Conservation (phyloP, 1,140 invertebrate species). For the Hyposmocoma kahamanoa region DNA sequence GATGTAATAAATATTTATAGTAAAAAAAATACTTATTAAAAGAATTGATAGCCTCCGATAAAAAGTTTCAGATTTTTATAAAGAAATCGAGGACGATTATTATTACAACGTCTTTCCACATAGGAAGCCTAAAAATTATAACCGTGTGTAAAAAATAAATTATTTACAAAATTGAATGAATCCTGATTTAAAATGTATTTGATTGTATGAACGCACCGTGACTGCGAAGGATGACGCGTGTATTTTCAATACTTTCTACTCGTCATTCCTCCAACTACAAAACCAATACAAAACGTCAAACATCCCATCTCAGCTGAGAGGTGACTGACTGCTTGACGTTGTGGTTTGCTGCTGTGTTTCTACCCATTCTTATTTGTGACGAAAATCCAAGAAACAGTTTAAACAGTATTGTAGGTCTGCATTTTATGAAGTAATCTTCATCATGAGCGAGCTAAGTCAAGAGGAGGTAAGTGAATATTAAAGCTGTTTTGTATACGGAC, state of each 20-base stretch:
- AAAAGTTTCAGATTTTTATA: too few species aligned
- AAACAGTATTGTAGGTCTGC: slow-evolving; percentile 18
- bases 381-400: slow-evolving; percentile 29
- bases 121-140: too few species aligned
- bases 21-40: too few species aligned
- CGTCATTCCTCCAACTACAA: slow-evolving; percentile 58
- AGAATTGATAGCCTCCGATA: too few species aligned
- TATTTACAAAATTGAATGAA: too few species aligned
- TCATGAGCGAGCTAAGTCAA: slow-evolving; percentile 84
- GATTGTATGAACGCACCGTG: neutral
- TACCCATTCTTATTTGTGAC: slow-evolving; percentile 38
- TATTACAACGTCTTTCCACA: too few species aligned
- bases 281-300: too few species aligned
- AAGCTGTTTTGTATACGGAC: slow-evolving; percentile 54
- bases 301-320: slow-evolving; percentile 56
- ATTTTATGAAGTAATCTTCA: slow-evolving; percentile 27
- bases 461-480: slow-evolving; percentile 78
- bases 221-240: slow-evolving; percentile 49
- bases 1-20: too few species aligned
- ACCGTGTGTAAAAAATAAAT: too few species aligned
- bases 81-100: too few species aligned
- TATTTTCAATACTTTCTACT: slow-evolving; percentile 68
- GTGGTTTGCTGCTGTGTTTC: slow-evolving; percentile 58
- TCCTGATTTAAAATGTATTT: too few species aligned
- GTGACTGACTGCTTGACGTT: slow-evolving; percentile 72